Percentiles rank a stretch among this genome's conserved stretches.
Evolutionary conservation across 1,140 invertebrate species (phyloP).

Genomic region (Calosoma granatense): DNA sequence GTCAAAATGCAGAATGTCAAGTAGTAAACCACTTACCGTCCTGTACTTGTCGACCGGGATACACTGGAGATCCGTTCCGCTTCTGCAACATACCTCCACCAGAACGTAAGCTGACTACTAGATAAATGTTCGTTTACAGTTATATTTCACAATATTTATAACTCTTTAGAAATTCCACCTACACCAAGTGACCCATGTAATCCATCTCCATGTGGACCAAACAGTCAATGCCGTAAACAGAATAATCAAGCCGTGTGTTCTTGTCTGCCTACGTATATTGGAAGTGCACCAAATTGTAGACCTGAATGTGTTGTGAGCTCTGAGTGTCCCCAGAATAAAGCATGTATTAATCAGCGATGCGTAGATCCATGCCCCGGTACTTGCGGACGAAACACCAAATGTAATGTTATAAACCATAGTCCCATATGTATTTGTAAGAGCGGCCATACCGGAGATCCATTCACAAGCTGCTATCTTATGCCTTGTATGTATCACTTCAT

Average conservation of each 20-base stretch:
- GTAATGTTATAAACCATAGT: conserved; percentile 49
- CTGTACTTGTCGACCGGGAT: conserved; percentile 55
- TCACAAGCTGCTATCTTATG: conserved; percentile 50
- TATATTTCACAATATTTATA: conserved; percentile 12
- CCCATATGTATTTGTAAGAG: conserved; percentile 59
- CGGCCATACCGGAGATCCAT: conserved; percentile 66
- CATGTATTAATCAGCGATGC: conserved; percentile 70
- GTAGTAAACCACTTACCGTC: conserved; percentile 60
- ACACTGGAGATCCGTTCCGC: conserved; percentile 59
- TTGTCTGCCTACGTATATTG: conserved; percentile 57
- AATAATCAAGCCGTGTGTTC: conserved; percentile 61
- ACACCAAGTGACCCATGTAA: conserved; percentile 47
- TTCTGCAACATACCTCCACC: conserved; percentile 51
- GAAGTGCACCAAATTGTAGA: conserved; percentile 60
- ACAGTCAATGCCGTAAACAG: conserved; percentile 59
- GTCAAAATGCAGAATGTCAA: conserved; percentile 56
- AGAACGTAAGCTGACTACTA: conserved; percentile 38
- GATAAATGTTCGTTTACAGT: conserved; percentile 22
- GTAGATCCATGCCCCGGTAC: conserved; percentile 66
- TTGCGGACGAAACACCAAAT: conserved; percentile 63
- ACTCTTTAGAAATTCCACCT: conserved; percentile 16
- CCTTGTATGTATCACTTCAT: conserved; percentile 29
- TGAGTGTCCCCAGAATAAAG: conserved; percentile 56
- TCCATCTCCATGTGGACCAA: conserved; percentile 64
- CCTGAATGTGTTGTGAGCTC: conserved; percentile 66